Evolutionary conservation across 2,888 invertebrate genomes (phyloP), one percentile per base, ranked within the genome.

Genomic region (Drosophila borborema): DNA sequence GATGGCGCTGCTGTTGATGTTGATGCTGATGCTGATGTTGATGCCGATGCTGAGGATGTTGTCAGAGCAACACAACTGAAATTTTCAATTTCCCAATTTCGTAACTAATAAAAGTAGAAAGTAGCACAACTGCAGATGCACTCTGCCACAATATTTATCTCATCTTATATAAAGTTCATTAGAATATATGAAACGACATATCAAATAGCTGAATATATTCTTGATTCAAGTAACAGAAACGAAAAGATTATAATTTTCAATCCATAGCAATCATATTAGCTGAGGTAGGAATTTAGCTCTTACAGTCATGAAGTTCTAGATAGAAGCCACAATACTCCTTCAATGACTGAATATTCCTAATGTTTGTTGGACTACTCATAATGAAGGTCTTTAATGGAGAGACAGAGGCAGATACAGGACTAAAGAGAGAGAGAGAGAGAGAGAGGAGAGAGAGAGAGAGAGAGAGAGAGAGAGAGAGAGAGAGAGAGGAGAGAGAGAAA

Each of bases 1-100:
- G 62, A 53, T 41, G 34, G 46, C 69, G 53, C 16, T 38, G 59
- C 36, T n/a, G 45, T 4, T 31, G 36, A 2, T 23, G 54, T 8
- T 10, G 45, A 6, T 40, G 49, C 23, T 18, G 46, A 0, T 38
- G 28, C 3, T 23, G 55, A 5, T n/a, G 49, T 5, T 49, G 49
- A 10, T 36, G 38, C 1, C 28, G 48, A 2, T 49, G 51, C 18
- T 51, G 34, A 16, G 16, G n/a, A 51, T 51, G 51, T 51, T 51
- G 51, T 34, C 49, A 34, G 49, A 18, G 34, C 34, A 51, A 51
- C 49, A 51, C 12, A 18, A 18, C 34, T 51, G 34, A 18, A 51
- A 36, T 51, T 51, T 51, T 51, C 49, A 23, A 34, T 51, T 51
- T 51, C 3, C 10, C 34, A 51, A 18, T 51, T 51, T 51, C 6